Evolutionary conservation across 1,140 invertebrate genomes (phyloP).

Genomic region (Acyrthosiphon pisum): DNA sequence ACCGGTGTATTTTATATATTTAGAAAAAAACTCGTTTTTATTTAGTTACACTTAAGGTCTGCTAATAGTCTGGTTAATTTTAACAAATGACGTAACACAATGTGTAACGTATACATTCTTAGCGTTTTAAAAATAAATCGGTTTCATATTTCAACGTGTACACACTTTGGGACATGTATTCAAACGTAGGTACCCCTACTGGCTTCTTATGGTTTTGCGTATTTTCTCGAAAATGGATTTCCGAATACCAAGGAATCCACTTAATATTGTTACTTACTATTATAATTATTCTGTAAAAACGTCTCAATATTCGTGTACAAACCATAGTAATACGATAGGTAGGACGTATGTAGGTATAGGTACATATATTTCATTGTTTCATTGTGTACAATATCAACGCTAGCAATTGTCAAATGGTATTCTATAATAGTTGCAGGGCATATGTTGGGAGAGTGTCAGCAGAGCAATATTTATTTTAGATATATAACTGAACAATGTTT

Average conservation of each 20-base stretch:
- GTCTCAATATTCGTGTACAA: not conserved
- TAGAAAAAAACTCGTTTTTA: not conserved
- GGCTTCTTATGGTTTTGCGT: not conserved
- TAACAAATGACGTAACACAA: constrained; percentile 45
- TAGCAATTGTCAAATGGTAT: not conserved
- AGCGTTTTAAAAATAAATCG: constrained; percentile 42
- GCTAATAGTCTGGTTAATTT: constrained; percentile 33
- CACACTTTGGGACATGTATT: not conserved
- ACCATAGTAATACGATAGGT: not conserved
- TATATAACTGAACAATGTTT: not conserved
- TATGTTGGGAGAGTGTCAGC: not conserved
- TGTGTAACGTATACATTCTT: constrained; percentile 20
- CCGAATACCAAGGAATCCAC: not conserved
- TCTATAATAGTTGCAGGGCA: not conserved
- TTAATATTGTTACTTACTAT: not conserved
- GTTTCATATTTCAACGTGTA: constrained; percentile 40
- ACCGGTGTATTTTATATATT: not conserved
- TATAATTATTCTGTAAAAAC: not conserved
- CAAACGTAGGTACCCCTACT: not conserved
- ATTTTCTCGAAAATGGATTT: not conserved
- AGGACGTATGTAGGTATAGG: not conserved
- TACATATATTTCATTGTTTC: not conserved
- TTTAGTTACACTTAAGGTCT: not conserved
- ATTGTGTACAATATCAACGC: not conserved
- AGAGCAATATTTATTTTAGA: not conserved